Evolutionary conservation across 2,113 vertebrate genomes (phyloP).

Genomic region (Cyanistes caeruleus): DNA sequence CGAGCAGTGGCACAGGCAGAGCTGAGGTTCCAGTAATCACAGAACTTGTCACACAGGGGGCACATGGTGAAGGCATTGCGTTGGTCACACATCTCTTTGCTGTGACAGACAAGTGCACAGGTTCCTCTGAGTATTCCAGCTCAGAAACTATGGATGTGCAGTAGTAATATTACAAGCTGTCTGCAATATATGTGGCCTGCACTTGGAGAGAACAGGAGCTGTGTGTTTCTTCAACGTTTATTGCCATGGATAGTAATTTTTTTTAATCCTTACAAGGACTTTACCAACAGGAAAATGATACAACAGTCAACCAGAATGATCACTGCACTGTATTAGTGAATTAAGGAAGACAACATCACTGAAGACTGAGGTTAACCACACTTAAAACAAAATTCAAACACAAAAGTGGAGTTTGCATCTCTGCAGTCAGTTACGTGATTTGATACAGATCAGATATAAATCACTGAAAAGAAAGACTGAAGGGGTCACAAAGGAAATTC

Average conservation of each 20-base stretch:
- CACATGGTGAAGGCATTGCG: slow-evolving; percentile 95
- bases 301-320: background rate
- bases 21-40: slow-evolving; percentile 95
- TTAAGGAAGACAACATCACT: background rate
- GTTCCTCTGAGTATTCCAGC: background rate
- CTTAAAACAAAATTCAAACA: background rate
- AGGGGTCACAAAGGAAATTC: background rate
- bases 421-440: background rate
- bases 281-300: background rate
- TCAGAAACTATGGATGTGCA: background rate
- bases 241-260: background rate
- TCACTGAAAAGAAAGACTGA: background rate
- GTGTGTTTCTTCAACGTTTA: background rate
- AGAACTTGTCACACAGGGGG: slow-evolving; percentile 92
- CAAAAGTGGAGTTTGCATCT: background rate
- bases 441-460: background rate
- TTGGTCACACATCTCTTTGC: slow-evolving; percentile 94
- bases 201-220: background rate
- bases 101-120: slow-evolving; percentile 62
- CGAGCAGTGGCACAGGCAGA: slow-evolving; percentile 89
- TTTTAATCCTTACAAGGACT: background rate
- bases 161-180: background rate
- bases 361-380: background rate
- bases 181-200: background rate
- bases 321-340: background rate